phyloP scores from a whole-genome alignment of 2,113 vertebrate species.

The Xyliphius kryptos region DNA sequence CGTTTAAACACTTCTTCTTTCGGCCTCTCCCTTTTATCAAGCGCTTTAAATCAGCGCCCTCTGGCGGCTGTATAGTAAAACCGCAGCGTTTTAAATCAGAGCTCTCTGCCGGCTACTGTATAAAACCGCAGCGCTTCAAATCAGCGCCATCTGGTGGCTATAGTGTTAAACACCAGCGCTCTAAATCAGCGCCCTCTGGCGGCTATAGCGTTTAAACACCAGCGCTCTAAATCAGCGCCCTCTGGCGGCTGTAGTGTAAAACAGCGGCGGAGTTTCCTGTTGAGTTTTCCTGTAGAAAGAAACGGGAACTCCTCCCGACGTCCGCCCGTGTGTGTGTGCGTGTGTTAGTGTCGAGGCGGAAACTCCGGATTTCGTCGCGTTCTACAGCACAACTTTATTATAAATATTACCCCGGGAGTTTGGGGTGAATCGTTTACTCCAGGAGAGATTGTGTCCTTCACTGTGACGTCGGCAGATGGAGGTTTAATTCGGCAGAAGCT shows the following conservation, averaged over 20 bases:
- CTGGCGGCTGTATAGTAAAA: too few relatives aligned
- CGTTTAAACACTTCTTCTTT: too few relatives aligned
- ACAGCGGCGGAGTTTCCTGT: slow-evolving; percentile 57
- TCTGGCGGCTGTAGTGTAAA: too few relatives aligned
- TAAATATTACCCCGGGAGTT: not conserved
- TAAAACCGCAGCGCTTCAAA: too few relatives aligned
- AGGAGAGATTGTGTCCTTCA: not conserved
- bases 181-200: too few relatives aligned
- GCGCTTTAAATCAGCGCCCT: too few relatives aligned
- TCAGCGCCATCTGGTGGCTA: slow-evolving; percentile 47
- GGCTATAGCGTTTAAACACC: too few relatives aligned
- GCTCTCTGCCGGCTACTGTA: too few relatives aligned
- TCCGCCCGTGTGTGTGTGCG: slow-evolving; percentile 41
- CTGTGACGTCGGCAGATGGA: not conserved
- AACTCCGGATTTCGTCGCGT: slow-evolving; percentile 42
- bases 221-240: too few relatives aligned
- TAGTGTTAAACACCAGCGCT: too few relatives aligned
- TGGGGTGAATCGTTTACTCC: not conserved
- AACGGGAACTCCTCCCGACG: slow-evolving; percentile 64
- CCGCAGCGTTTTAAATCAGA: too few relatives aligned
- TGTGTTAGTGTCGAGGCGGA: slow-evolving; percentile 43
- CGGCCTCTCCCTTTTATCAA: too few relatives aligned
- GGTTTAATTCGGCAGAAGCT: not conserved
- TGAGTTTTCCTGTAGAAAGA: slow-evolving; percentile 61
- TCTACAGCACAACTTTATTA: not conserved